phyloP scores from a whole-genome alignment of 2,113 vertebrate genomes.

The Paralichthys olivaceus region DNA sequence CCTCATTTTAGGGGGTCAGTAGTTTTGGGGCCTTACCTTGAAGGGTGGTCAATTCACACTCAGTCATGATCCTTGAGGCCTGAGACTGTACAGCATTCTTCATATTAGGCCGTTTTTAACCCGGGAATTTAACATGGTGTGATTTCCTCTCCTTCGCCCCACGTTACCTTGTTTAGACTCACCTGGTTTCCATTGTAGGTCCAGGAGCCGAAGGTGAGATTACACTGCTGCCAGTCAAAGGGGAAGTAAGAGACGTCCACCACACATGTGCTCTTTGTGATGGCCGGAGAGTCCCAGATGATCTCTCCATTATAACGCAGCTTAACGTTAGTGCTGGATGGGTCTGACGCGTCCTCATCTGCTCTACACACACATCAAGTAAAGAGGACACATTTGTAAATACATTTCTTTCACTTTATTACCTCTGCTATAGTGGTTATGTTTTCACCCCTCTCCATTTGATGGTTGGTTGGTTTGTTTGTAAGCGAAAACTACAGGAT shows the following conservation, averaged over 20 bases:
- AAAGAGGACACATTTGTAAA: not conserved
- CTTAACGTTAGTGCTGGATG: slow-evolving; percentile 93
- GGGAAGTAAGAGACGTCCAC: slow-evolving; percentile 97
- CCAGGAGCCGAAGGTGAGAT: slow-evolving; percentile 98
- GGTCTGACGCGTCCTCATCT: slow-evolving; percentile 91
- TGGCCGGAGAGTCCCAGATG: slow-evolving; percentile 95
- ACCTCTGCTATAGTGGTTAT: too few species aligned
- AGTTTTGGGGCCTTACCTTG: too few species aligned
- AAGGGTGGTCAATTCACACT: too few species aligned
- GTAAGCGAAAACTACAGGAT: not conserved
- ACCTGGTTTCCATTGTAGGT: slow-evolving; percentile 99
- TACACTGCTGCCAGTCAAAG: slow-evolving; percentile 95
- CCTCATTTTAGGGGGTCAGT: too few species aligned
- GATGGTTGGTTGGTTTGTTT: too few species aligned
- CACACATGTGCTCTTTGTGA: slow-evolving; percentile 96
- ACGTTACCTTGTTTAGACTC: slow-evolving; percentile 10
- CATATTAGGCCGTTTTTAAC: too few species aligned
- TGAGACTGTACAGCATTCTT: too few species aligned
- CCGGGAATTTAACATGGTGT: too few species aligned
- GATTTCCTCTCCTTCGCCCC: not conserved
- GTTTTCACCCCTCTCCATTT: too few species aligned
- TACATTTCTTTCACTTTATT: too few species aligned
- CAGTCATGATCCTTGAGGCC: too few species aligned
- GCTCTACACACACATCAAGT: slow-evolving; percentile 80
- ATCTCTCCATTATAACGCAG: slow-evolving; percentile 94